Base-by-base conservation (phyloP, 2,113 vertebrate genomes). In the Pseudolaguvia tuberculata region DNA sequence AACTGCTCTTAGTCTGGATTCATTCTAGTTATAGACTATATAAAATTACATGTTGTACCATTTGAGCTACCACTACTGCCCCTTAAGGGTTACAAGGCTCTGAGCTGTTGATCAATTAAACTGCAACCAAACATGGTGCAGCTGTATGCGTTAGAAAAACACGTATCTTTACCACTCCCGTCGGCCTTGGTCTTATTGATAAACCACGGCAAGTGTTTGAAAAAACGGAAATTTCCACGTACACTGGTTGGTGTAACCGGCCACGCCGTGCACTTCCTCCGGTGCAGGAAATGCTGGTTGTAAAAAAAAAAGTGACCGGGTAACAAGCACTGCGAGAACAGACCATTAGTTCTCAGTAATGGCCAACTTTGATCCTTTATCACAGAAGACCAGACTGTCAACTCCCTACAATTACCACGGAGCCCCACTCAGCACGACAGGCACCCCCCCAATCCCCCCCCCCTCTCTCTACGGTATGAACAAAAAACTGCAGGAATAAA, bases 221-320 rank as follows among this genome's bases (percentile, higher is more conserved):
- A 48, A 66, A 13, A 69, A 70, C 77, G 5, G n/a, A n/a, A n/a
- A n/a, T n/a, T n/a, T n/a, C n/a, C n/a, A n/a, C n/a, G n/a, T n/a
- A n/a, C n/a, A n/a, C 79, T 69, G 14, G 5, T 25, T n/a, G 12
- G 63, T 29, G 42, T 51, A 52, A 52, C 66, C 39, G 61, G 69
- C 63, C 56, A 51, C 21, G 42, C 31, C 27, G 29, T 45, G 15
- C 51, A 56, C 70, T 76, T 79, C 78, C 74, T 77, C 23, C 48
- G 12, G 5, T 31, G 59, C 71, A 75, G 78, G 75, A 82, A 79
- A 78, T 58, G 3, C 17, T 58, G 1, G 1, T 77, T 58, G 15
- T 58, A 78, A 84, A n/a, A n/a, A n/a, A n/a, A n/a, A n/a, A 83
- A 87, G 61, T 72, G 18, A 14, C 51, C 75, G 55, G 62, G 72